These are phyloP conservation scores for Pseudanteris insignis DNA, from an alignment of 2,888 invertebrate species.

Conservation along the genomic window DNA sequence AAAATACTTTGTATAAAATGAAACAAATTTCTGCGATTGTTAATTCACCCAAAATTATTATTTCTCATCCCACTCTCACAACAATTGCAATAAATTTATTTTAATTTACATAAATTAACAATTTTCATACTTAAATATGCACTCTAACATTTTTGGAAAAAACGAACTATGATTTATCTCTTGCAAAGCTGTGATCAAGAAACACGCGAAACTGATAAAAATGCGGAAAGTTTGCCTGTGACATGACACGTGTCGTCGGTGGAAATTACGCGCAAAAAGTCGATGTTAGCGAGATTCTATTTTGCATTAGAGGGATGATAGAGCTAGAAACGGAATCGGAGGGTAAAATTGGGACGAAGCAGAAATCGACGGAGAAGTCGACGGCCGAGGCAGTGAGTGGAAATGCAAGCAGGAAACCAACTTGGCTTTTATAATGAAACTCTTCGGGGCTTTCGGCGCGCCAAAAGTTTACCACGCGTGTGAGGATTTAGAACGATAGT, in stretches of 20 bases:
- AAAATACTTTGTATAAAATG: too few species aligned
- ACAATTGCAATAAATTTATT: too few species aligned
- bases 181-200: too few species aligned
- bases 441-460: constrained; percentile 43
- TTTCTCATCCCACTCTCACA: too few species aligned
- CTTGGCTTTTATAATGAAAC: constrained; percentile 53
- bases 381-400: constrained; percentile 20
- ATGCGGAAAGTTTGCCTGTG: constrained; percentile 36
- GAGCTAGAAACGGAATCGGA: too few species aligned
- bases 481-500: constrained; percentile 56
- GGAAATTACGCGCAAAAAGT: constrained; percentile 30
- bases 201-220: constrained; percentile 22
- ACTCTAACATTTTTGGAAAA: too few species aligned
- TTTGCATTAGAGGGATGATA: constrained; percentile 22
- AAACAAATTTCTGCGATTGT: too few species aligned
- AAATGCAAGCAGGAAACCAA: constrained; percentile 41
- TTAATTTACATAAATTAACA: too few species aligned
- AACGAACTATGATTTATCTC: too few species aligned
- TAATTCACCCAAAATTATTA: too few species aligned
- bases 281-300: constrained; percentile 32
- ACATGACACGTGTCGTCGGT: constrained; percentile 38
- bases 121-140: too few species aligned
- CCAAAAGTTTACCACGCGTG: constrained; percentile 46
- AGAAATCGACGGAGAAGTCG: constrained; percentile 34
- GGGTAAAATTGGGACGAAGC: too few species aligned